These are phyloP conservation scores for Lagria hirta DNA, from an alignment of 2,888 invertebrate genomes.

Conservation along the genomic window DNA sequence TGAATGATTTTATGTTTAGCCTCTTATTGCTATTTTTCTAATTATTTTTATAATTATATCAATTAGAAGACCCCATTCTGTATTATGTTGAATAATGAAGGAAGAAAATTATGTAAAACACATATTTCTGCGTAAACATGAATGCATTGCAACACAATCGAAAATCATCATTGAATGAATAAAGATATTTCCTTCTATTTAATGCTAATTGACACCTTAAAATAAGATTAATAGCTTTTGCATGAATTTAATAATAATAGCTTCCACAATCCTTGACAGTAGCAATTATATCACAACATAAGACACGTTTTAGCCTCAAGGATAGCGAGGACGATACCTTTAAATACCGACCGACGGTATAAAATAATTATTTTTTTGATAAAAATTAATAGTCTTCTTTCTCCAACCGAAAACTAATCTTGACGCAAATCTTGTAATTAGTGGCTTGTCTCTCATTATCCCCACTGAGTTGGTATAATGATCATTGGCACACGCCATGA, in stretches of 20 bases:
- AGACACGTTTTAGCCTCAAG: constrained; percentile 5
- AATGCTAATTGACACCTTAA: too few relatives aligned
- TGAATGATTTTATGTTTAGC: too few relatives aligned
- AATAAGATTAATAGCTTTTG: neutral
- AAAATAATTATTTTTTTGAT: too few relatives aligned
- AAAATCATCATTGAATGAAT: too few relatives aligned
- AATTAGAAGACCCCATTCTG: too few relatives aligned
- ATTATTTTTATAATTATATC: too few relatives aligned
- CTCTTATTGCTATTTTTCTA: too few relatives aligned
- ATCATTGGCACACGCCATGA: constrained; percentile 45
- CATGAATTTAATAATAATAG: constrained; percentile 3
- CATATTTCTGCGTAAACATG: too few relatives aligned
- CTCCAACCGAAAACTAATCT: constrained; percentile 28
- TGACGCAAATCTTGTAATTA: constrained; percentile 36
- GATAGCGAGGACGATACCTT: constrained; percentile 5
- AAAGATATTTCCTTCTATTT: too few relatives aligned
- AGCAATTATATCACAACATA: constrained; percentile 8
- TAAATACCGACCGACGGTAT: constrained; percentile 5
- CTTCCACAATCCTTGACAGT: constrained; percentile 13
- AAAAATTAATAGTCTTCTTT: constrained; percentile 14
- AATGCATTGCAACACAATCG: too few relatives aligned
- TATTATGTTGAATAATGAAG: too few relatives aligned
- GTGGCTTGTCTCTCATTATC: constrained; percentile 42
- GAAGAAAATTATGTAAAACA: too few relatives aligned
- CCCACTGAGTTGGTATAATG: constrained; percentile 36